Evolutionary conservation across 2,888 invertebrate species (phyloP), one percentile per base, ranked within the genome.

Genomic region (Neuroscelio doddi): DNA sequence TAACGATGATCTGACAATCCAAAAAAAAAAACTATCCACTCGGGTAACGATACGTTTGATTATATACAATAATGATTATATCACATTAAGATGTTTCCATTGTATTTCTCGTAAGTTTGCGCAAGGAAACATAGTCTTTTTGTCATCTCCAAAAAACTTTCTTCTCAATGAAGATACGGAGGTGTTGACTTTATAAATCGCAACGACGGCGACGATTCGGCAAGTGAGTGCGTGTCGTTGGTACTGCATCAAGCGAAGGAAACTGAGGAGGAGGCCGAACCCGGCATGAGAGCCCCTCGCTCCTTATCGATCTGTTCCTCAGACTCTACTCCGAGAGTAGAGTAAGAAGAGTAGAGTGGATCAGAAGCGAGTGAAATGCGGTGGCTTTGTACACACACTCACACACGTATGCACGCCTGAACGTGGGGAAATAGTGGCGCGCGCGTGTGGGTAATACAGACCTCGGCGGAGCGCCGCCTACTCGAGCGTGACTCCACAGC

Each of bases 401-500:
- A 27, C 12, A 26, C 26, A 58, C 46, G 27, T 26, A 41, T 49
- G 15, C 17, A 49, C 17, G 50, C 41, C 32, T 39, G 53, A 34
- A 34, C 32, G 52, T 30, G 42, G 14, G 45, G 32, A 52, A 42
- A 50, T 49, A 45, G 29, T 34, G 30, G 55, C 47, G 47, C 44
- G 61, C 34, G 52, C 46, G 63, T 63, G 26, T 65, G 47, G 68
- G 57, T 66, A 74, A 78, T 78, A 79, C 76, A 80, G 79, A 79
- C 75, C 73, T 79, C 74, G 59, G 70, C 69, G 62, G 74, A 80
- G 79, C 76, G 73, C 72, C 74, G 80, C 74, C 83, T 83, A 82
- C 80, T 83, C 80, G 80, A 83, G 78, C 83, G 81, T 83, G 80
- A 83, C 83, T 83, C 83, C 83, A 73, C 83, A 81, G 75, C 75